Conservation (phyloP, 2,888 invertebrate genomes). For the Ectemnius cavifrons region DNA sequence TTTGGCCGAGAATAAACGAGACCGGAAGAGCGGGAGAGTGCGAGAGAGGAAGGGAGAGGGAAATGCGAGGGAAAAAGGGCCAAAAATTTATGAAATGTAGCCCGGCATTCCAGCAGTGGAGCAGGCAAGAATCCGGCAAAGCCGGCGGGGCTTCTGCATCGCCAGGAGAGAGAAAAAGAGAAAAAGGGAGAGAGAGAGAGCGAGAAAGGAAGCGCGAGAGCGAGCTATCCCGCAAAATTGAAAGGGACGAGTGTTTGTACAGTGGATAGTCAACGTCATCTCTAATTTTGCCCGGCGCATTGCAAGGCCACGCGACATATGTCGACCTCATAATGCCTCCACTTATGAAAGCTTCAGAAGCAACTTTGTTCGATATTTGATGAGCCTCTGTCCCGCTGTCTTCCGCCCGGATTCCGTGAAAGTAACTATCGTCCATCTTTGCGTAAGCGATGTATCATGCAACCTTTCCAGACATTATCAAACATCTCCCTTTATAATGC, state of each 20-base stretch:
- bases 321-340: background rate
- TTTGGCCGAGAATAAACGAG: constrained; percentile 6
- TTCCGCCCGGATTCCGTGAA: no score
- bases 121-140: background rate
- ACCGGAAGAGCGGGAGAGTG: constrained; percentile 24
- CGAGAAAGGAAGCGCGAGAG: background rate
- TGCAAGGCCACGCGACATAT: constrained; percentile 1
- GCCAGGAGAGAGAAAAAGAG: no score
- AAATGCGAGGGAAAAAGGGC: constrained; percentile 12
- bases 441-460: no score
- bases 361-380: constrained; percentile 10
- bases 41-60: constrained; percentile 23
- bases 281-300: background rate
- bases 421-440: no score
- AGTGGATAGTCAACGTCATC: constrained; percentile 3
- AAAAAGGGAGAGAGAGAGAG: no score
- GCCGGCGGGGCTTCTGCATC: no score
- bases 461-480: no score
- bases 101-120: background rate
- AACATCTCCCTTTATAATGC: no score
- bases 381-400: background rate
- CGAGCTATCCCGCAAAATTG: constrained; percentile 6
- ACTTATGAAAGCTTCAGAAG: constrained; percentile 2
- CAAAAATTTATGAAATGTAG: constrained; percentile 8
- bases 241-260: constrained; percentile 6